A percentile compares a stretch with the other conserved stretches of the same genome.
Evolutionary conservation across 1,140 invertebrate species (phyloP).

Genomic region (Lasioglossum albipes): DNA sequence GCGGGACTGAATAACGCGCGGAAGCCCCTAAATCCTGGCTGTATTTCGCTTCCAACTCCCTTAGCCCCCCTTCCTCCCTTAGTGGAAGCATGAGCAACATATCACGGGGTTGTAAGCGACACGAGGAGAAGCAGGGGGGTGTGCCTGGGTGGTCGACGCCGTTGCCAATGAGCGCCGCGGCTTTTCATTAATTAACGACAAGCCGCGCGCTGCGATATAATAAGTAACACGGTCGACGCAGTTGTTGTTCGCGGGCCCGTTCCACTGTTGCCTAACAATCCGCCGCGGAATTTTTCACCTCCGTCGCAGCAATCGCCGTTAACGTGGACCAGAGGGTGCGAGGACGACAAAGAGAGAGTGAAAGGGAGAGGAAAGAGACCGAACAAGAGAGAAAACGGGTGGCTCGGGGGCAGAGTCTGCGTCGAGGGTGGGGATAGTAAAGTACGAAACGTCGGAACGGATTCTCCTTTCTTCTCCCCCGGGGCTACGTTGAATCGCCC

Average conservation of each 20-base stretch:
- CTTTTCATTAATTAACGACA: conserved; percentile 57
- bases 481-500: neutral
- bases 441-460: neutral
- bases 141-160: too few species aligned
- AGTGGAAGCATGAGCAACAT: conserved; percentile 31
- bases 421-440: too few species aligned
- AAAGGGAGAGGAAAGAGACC: too few species aligned
- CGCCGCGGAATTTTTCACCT: neutral
- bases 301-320: neutral
- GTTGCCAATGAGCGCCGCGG: conserved; percentile 25
- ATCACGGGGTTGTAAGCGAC: conserved; percentile 33
- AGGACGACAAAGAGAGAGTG: too few species aligned
- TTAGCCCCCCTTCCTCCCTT: conserved; percentile 15
- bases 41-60: conserved; percentile 24
- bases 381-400: too few species aligned
- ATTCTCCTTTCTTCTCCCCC: neutral
- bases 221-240: conserved; percentile 33
- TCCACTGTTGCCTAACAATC: conserved; percentile 24
- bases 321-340: neutral
- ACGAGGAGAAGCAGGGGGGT: neutral
- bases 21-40: conserved; percentile 35
- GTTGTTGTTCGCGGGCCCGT: neutral
- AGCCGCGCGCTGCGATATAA: conserved; percentile 19
- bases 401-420: neutral
- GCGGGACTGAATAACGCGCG: conserved; percentile 35